Evolutionary conservation across 2,113 vertebrate genomes (phyloP).

Genomic region (Embiotoca jacksoni): DNA sequence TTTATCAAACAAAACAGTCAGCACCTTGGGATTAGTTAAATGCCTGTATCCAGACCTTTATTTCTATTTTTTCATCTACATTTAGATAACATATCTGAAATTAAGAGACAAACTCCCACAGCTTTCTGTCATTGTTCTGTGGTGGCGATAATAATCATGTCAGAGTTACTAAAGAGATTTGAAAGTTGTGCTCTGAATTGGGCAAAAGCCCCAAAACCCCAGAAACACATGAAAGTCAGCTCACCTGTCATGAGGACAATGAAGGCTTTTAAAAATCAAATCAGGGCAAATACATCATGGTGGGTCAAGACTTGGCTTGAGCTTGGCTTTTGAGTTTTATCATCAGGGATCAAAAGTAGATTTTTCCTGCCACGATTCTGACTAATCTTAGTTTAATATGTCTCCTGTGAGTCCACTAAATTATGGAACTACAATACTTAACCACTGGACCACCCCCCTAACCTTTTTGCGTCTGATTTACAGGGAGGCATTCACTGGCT

Average conservation of each 20-base stretch:
- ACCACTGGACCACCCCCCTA: no score
- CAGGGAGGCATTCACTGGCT: constrained; percentile 74
- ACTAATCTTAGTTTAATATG: no score
- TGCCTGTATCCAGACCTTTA: neutral
- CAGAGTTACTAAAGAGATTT: neutral
- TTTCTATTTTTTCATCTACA: constrained; percentile 2
- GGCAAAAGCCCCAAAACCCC: no score
- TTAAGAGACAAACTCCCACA: neutral
- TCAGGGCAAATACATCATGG: neutral
- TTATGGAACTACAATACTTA: neutral
- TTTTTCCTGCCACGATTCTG: neutral
- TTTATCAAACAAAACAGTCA: constrained; percentile 35
- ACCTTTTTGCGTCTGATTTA: constrained; percentile 34
- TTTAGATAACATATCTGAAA: constrained; percentile 19
- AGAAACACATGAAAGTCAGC: neutral
- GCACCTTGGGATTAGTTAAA: constrained; percentile 6
- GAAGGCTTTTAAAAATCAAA: neutral
- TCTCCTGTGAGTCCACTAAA: neutral
- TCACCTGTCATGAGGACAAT: neutral
- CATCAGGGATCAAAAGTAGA: neutral
- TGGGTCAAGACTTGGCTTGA: no score
- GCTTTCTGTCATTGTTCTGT: neutral
- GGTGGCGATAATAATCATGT: neutral
- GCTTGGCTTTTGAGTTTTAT: no score
- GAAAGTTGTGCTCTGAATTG: no score